Evolutionary conservation across 2,888 invertebrate genomes (phyloP), one percentile per base, ranked within the genome.

Genomic region (Lacanobia oleracea): DNA sequence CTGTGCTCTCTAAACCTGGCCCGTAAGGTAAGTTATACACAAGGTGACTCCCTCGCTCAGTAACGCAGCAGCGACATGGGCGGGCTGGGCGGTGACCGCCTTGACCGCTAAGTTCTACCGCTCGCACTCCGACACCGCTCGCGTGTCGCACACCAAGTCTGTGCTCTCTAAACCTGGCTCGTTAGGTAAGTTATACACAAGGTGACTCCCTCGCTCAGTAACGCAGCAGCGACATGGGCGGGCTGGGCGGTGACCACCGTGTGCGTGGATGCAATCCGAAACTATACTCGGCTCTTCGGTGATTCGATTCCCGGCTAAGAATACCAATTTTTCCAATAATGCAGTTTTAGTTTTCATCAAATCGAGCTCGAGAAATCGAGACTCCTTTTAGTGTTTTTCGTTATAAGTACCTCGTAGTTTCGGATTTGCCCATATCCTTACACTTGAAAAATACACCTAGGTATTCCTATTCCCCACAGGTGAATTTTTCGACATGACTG

Each of bases 1-100:
- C 97, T 79, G 97, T 97, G 92, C 97, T 98, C 72, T 98, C 97
- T 82, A 98, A 98, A 92, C 98, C 98, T 37, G 98, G 98, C 73
- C 98, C 98, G 3, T 94, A 98, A 68, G 98, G 76, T 79, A 69
- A 71, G 37, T 43, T 48, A 40, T 99, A 14, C 98, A 98, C 93
- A 98, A 98, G 1, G 98, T 98, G 12, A 98, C 98, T 4, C 98
- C 98, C 53, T 98, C 98, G 85, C 96, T 98, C 27, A 98, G 98
- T 84, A 98, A 98, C 92, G 98, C 98, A 62, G 98, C 98, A 40
- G 98, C 99, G 18, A 98, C 99, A 40, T 99, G 99, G 99, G 98
- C 99, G 10, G 99, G 99, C 67, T 99, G 99, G 99, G 99, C 99
- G 4, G 99, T 99, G 16, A 99, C 98, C 7, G 98, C 99, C 0